Percentiles rank a stretch among this genome's conserved stretches.
These are phyloP conservation scores for Hydropsyche tenuis DNA, from an alignment of 1,140 invertebrate genomes.

Conservation along the genomic window DNA sequence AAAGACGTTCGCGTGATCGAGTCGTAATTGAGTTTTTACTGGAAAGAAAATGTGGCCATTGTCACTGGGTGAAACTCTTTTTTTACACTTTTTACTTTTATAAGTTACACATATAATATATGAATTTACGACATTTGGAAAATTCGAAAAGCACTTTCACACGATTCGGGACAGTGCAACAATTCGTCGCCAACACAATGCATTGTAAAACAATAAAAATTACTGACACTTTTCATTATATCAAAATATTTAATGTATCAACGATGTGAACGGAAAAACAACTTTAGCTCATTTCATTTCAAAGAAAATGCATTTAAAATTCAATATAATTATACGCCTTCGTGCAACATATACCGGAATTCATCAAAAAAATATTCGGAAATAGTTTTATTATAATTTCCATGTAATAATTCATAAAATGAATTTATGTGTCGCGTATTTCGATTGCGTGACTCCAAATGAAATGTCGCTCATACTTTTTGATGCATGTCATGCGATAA, in stretches of 20 bases:
- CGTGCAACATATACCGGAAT: no score
- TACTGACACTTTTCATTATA: no score
- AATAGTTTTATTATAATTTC: no score
- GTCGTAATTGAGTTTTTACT: constrained; percentile 10
- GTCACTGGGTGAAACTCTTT: constrained; percentile 1
- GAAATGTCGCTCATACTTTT: background rate
- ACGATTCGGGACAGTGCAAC: background rate
- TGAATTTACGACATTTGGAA: background rate
- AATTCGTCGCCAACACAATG: constrained; percentile 5
- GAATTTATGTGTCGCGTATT: background rate
- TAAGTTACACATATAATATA: background rate
- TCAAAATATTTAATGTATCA: no score
- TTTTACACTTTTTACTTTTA: background rate
- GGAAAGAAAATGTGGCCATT: background rate
- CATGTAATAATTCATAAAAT: no score
- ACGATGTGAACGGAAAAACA: no score
- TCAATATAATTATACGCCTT: no score
- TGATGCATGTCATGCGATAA: constrained; percentile 11
- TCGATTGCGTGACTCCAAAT: constrained; percentile 1
- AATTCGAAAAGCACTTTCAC: constrained; percentile 3
- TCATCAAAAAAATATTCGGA: no score
- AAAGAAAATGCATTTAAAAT: no score
- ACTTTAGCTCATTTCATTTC: no score
- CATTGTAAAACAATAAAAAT: background rate
- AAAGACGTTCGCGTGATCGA: background rate